Percentiles rank a stretch among this genome's conserved stretches.
phyloP scores from a whole-genome alignment of 2,888 invertebrate species.

The Pocota personata region DNA sequence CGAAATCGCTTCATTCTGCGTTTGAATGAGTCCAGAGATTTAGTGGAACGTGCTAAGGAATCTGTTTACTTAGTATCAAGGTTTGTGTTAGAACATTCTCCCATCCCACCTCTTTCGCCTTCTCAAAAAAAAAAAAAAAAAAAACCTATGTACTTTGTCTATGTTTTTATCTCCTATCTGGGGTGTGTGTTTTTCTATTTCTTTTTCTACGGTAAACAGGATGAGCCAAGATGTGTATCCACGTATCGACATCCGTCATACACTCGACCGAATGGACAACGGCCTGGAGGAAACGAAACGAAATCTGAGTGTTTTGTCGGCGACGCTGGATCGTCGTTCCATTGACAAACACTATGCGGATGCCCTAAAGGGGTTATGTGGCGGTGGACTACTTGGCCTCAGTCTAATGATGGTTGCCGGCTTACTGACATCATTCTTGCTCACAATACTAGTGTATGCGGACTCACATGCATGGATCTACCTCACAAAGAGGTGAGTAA shows the following conservation, averaged over 20 bases:
- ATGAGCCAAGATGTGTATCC: constrained; percentile 82
- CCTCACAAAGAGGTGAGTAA: constrained; percentile 91
- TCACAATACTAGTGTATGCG: constrained; percentile 95
- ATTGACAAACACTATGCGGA: constrained; percentile 92
- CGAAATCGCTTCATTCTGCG: constrained; percentile 82
- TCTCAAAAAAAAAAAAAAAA: not conserved
- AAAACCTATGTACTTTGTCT: not conserved
- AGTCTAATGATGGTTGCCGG: constrained; percentile 95
- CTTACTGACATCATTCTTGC: constrained; percentile 92
- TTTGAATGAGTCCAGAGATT: constrained; percentile 82
- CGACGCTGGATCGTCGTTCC: constrained; percentile 91
- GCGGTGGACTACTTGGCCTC: constrained; percentile 91
- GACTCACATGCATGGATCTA: constrained; percentile 99
- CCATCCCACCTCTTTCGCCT: not conserved
- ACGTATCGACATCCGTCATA: constrained; percentile 80
- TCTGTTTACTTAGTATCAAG: constrained; percentile 80
- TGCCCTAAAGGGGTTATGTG: constrained; percentile 91
- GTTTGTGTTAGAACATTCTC: constrained; percentile 75
- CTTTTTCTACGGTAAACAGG: constrained; percentile 74
- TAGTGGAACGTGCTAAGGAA: constrained; percentile 82
- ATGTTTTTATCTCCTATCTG: constrained; percentile 6
- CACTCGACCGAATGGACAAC: constrained; percentile 80
- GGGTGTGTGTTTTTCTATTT: constrained; percentile 14
- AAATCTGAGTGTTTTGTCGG: constrained; percentile 83
- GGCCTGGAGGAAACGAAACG: constrained; percentile 82